Evolutionary conservation across 2,113 vertebrate genomes (phyloP).

Genomic region (Salminus brasiliensis): DNA sequence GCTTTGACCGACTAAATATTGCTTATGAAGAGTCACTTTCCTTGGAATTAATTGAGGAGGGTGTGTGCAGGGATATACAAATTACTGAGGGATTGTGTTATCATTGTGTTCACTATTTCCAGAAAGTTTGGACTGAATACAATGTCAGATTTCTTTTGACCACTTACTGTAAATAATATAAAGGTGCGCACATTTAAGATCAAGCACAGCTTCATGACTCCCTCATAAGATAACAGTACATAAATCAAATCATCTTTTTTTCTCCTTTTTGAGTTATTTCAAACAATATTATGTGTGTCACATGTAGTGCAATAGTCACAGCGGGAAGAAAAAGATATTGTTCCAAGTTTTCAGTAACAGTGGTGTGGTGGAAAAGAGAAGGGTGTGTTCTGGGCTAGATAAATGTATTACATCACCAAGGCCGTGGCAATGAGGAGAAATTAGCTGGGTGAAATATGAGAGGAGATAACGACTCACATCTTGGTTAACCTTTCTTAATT

Average conservation of each 20-base stretch:
- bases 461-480: slow-evolving; percentile 55
- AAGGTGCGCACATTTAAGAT: background rate
- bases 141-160: no score
- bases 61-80: no score
- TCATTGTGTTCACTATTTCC: no score
- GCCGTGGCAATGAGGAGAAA: slow-evolving; percentile 49
- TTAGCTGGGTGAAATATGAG: slow-evolving; percentile 55
- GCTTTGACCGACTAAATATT: no score
- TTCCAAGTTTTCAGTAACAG: background rate
- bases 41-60: no score
- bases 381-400: slow-evolving; percentile 35
- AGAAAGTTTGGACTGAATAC: no score
- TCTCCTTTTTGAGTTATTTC: background rate
- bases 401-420: slow-evolving; percentile 52
- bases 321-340: background rate
- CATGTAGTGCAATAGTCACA: background rate
- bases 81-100: background rate
- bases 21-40: background rate
- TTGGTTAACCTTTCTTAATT: slow-evolving; percentile 90
- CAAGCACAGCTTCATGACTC: background rate
- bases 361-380: background rate
- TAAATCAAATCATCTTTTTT: background rate
- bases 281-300: background rate
- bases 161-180: background rate
- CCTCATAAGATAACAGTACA: background rate